Evolutionary conservation across 2,113 vertebrate genomes (phyloP).

Genomic region (Elanus axillaris): DNA sequence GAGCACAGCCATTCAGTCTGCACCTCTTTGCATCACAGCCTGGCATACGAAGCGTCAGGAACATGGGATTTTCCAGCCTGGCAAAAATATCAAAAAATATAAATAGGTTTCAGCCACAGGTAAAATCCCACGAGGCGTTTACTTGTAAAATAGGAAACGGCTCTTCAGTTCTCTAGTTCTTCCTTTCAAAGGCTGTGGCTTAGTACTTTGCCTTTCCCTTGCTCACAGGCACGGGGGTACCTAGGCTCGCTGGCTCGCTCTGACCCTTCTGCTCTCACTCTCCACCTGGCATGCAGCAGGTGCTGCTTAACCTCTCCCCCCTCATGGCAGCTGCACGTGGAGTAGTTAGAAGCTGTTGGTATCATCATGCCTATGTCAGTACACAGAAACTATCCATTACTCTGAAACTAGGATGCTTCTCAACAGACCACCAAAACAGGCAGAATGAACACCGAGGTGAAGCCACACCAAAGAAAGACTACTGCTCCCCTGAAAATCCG

Average conservation of each 20-base stretch:
- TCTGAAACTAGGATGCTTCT: background rate
- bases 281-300: background rate
- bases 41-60: background rate
- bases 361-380: background rate
- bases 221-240: background rate
- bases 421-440: background rate
- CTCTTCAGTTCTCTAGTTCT: background rate
- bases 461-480: background rate
- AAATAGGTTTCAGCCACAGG: background rate
- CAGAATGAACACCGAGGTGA: background rate
- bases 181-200: background rate
- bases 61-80: background rate
- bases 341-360: background rate
- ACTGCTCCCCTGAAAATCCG: background rate
- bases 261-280: background rate
- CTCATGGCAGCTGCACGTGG: background rate
- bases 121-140: background rate
- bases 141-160: background rate
- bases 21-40: background rate
- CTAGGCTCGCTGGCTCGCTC: background rate
- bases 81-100: background rate
- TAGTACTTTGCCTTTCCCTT: background rate
- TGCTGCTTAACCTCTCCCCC: background rate
- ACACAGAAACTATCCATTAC: background rate
- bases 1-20: background rate